Evolutionary conservation across 2,113 vertebrate genomes (phyloP).

Genomic region (Clupea harengus): DNA sequence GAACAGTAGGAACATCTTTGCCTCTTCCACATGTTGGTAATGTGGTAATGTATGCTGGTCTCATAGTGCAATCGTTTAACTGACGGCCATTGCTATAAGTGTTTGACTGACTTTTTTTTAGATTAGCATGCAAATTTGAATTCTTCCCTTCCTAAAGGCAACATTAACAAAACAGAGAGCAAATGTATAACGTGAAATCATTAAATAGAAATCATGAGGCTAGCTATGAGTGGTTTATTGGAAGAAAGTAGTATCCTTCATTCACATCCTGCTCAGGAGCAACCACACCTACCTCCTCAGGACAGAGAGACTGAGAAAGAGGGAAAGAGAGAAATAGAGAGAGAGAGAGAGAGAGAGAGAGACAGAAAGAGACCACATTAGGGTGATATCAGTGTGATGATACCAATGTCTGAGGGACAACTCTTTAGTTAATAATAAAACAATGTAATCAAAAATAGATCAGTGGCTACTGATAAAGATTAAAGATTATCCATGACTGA

Average conservation of each 20-base stretch:
- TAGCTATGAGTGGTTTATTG: conserved; percentile 20
- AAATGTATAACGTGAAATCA: background rate
- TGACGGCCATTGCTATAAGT: no score
- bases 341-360: background rate
- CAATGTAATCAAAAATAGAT: background rate
- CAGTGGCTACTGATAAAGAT: background rate
- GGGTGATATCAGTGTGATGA: background rate
- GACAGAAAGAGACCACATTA: background rate
- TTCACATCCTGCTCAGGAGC: conserved; percentile 62
- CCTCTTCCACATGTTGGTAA: no score
- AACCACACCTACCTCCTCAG: conserved; percentile 47
- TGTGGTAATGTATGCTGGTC: no score
- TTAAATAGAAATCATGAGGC: background rate
- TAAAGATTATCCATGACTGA: background rate
- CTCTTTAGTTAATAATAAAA: background rate
- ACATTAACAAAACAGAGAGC: background rate
- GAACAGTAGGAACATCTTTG: no score
- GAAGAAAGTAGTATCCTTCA: conserved; percentile 56
- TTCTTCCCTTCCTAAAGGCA: background rate
- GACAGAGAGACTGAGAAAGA: background rate
- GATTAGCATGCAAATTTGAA: no score
- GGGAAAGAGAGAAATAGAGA: background rate
- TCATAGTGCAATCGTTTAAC: no score
- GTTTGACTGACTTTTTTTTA: no score
- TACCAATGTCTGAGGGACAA: background rate